Percentiles rank a stretch among this genome's conserved stretches.
These are phyloP conservation scores for Uloborus plumipes DNA, from an alignment of 2,888 invertebrate species.

Conservation along the genomic window DNA sequence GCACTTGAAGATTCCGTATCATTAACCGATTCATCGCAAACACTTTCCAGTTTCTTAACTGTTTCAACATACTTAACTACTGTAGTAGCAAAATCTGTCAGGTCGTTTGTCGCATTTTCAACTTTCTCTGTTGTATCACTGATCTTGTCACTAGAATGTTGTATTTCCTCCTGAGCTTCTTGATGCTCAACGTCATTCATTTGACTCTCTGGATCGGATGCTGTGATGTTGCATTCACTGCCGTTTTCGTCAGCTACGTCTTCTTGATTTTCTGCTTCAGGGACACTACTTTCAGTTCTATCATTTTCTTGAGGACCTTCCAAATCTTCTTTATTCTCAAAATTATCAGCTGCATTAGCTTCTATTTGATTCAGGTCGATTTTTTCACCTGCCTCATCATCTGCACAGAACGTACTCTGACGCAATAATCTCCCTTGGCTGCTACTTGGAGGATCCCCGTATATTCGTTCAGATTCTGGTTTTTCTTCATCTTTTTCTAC, in stretches of 20 bases:
- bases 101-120: too few relatives aligned
- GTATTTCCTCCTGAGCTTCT: not conserved
- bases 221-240: not conserved
- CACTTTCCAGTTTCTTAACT: too few relatives aligned
- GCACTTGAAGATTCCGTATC: not conserved
- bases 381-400: not conserved
- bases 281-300: not conserved
- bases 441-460: not conserved
- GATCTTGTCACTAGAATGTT: not conserved
- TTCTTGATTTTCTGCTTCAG: constrained; percentile 1
- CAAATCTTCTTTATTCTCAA: not conserved
- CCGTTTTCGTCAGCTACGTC: not conserved
- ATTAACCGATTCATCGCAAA: not conserved
- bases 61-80: too few relatives aligned
- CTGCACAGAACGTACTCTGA: constrained; percentile 28
- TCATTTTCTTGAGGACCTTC: not conserved
- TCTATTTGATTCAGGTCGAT: not conserved
- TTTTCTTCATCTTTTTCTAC: not conserved
- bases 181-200: not conserved
- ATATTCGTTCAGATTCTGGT: not conserved
- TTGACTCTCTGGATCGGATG: not conserved
- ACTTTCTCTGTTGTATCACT: too few relatives aligned
- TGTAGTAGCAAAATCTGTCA: too few relatives aligned
- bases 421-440: constrained; percentile 6
- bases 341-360: not conserved